Evolutionary conservation across 23 tunicate genomes (phyloP).

Genomic region (Halocynthia aurantium): DNA sequence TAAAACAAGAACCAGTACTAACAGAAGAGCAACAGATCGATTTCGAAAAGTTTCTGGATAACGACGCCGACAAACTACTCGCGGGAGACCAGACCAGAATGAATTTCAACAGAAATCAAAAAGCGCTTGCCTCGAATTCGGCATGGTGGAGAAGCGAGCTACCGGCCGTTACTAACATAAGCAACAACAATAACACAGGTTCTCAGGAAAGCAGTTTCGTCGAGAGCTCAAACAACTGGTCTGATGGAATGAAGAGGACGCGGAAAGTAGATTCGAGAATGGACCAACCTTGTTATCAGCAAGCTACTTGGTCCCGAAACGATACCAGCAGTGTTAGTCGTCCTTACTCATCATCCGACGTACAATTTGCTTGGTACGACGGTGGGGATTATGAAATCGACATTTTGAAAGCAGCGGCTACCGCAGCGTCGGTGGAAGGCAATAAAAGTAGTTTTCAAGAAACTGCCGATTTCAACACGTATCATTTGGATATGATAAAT

Average conservation of each 20-base stretch:
- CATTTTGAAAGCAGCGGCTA: slow-evolving; percentile 3
- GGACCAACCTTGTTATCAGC: background rate
- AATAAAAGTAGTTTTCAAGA: background rate
- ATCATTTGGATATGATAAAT: background rate
- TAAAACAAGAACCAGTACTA: background rate
- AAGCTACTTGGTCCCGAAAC: background rate
- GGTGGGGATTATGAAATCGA: slow-evolving; percentile 24
- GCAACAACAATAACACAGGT: slow-evolving; percentile 20
- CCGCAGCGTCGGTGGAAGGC: background rate
- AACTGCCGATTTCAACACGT: background rate
- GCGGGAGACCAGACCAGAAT: no score
- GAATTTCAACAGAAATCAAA: background rate
- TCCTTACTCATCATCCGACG: background rate
- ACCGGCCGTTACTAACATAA: background rate
- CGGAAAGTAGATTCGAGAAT: background rate
- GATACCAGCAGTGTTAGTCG: background rate
- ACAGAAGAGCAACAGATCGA: background rate
- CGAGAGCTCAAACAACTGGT: background rate
- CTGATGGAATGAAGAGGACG: slow-evolving; percentile 1
- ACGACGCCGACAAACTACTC: no score
- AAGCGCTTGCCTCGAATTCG: background rate
- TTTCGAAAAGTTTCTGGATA: background rate
- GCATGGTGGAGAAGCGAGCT: slow-evolving; percentile 9
- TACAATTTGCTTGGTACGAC: slow-evolving; percentile 22
- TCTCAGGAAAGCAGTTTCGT: background rate